A percentile compares a stretch with the other conserved stretches of the same genome.
These are phyloP conservation scores for Cancer borealis DNA, from an alignment of 2,888 invertebrate genomes.

Conservation along the genomic window DNA sequence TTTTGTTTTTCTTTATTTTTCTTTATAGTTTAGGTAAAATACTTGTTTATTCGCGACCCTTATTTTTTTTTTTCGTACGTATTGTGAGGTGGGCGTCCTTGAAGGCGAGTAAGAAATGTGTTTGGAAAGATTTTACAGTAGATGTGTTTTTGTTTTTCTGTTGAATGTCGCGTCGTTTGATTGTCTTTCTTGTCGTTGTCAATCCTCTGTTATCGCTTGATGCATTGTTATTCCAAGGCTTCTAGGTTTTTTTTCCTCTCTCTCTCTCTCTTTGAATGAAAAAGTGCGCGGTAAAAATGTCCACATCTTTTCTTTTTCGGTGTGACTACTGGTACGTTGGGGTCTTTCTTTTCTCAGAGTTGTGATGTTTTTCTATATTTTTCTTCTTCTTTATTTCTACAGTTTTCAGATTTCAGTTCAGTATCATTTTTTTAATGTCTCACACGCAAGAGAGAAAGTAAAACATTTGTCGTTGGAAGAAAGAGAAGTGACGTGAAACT, in stretches of 20 bases:
- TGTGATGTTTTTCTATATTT: not conserved
- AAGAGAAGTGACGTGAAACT: not conserved
- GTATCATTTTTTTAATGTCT: not conserved
- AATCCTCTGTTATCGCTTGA: not conserved
- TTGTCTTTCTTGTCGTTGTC: not conserved
- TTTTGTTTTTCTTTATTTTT: not conserved
- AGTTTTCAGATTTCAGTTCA: not conserved
- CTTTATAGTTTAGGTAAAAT: not conserved
- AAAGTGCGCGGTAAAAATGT: not conserved
- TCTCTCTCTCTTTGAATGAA: not conserved
- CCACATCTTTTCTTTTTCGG: not conserved
- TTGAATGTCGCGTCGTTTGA: not conserved
- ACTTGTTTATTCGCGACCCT: not conserved
- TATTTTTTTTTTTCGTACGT: not conserved
- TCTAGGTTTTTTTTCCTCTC: not conserved
- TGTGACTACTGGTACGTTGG: not conserved
- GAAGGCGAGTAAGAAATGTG: not conserved
- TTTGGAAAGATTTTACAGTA: not conserved
- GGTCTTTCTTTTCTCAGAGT: not conserved
- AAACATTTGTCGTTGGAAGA: not conserved
- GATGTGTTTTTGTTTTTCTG: not conserved
- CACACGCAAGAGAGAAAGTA: not conserved
- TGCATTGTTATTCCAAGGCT: not conserved
- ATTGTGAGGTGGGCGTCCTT: not conserved
- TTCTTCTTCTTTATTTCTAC: not conserved